Evolutionary conservation across 2,888 invertebrate species (phyloP), one percentile per base, ranked within the genome.

Genomic region (Didymodactylos carnosus): DNA sequence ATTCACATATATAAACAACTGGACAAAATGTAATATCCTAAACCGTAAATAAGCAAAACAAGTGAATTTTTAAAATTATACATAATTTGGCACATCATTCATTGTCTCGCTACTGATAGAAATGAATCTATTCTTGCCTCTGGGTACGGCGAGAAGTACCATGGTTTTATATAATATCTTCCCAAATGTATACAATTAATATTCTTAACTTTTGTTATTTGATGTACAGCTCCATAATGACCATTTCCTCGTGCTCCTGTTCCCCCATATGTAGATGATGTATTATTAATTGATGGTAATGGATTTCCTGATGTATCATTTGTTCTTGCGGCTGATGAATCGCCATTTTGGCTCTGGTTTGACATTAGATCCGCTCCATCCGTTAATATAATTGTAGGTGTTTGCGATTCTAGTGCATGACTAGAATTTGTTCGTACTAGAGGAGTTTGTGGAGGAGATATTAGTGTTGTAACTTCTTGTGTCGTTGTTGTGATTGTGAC

Each of bases 61-160:
- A 10, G 3, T 49, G 2, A 13, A 23, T n/a, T 25, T 49, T 49
- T 23, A 16, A 7, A 16, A 23, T 49, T 25, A 25, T 43, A 1
- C n/a, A n/a, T 1, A n/a, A 8, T 10, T 13, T 11, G 23, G n/a
- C n/a, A n/a, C n/a, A n/a, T n/a, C n/a, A n/a, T n/a, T n/a, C n/a
- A n/a, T n/a, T n/a, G n/a, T n/a, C n/a, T n/a, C n/a, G n/a, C n/a
- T n/a, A n/a, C n/a, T n/a, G n/a, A n/a, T n/a, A n/a, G n/a, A n/a
- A n/a, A n/a, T n/a, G n/a, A n/a, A n/a, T n/a, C n/a, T n/a, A 49
- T 10, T 5, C 14, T 49, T 25, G 25, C 49, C 4, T 49, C 25
- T 10, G 98, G 98, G 82, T 98, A 99, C 0, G 98, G 98, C 39
- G 97, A 93, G 84, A 99, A 99, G 85, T 99, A 99, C 98, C 98